Evolutionary conservation across 1,140 invertebrate genomes (phyloP).

Genomic region (Ceratoteleas bidentatus): DNA sequence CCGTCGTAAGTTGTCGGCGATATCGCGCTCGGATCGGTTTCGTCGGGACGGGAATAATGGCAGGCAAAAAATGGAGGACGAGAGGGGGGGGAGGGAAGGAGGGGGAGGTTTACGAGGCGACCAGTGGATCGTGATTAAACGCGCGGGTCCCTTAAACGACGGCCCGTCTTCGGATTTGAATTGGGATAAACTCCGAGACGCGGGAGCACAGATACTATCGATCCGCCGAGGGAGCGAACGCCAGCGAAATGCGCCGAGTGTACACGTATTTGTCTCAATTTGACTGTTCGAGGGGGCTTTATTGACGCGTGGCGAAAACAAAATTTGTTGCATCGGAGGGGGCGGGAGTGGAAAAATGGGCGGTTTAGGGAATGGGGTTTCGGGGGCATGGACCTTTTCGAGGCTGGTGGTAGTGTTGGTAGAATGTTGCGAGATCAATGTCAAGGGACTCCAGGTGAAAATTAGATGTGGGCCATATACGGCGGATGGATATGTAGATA

Average conservation of each 20-base stretch:
- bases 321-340: too few species aligned
- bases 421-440: too few species aligned
- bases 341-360: too few species aligned
- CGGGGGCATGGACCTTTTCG: too few species aligned
- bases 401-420: too few species aligned
- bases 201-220: conserved; percentile 24
- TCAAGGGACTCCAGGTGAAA: too few species aligned
- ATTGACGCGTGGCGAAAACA: conserved; percentile 6
- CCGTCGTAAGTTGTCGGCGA: conserved; percentile 35
- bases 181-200: conserved; percentile 32
- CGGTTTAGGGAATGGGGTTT: too few species aligned
- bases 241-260: too few species aligned
- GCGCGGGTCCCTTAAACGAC: conserved; percentile 10
- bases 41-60: conserved; percentile 10
- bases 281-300: conserved; percentile 5
- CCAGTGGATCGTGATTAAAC: conserved; percentile 47
- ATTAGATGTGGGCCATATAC: too few species aligned
- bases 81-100: not conserved
- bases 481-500: too few species aligned
- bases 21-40: conserved; percentile 31
- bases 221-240: conserved; percentile 12
- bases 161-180: conserved; percentile 20
- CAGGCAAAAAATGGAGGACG: conserved; percentile 20
- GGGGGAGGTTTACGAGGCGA: conserved; percentile 10
- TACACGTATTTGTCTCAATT: conserved; percentile 17